Percentiles rank a stretch among this genome's conserved stretches.
Evolutionary conservation across 2,113 vertebrate species (phyloP).

Genomic region (Lanius ludovicianus): DNA sequence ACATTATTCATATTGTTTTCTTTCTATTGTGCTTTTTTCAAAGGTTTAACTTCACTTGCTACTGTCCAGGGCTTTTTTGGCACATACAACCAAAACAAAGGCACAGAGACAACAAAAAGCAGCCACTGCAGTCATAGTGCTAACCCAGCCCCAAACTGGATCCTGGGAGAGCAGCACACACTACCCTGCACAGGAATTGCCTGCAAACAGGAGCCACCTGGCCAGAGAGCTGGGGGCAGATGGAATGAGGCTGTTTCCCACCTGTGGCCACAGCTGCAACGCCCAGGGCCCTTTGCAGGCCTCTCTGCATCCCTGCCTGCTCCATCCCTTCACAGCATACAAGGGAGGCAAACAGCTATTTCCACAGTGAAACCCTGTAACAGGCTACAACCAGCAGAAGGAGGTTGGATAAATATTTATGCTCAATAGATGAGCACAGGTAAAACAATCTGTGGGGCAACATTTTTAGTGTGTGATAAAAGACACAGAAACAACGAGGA

Average conservation of each 20-base stretch:
- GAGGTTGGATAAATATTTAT: neutral
- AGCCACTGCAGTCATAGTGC: too few relatives aligned
- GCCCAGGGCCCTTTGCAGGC: neutral
- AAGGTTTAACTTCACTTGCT: neutral
- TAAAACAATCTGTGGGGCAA: neutral
- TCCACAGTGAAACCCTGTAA: neutral
- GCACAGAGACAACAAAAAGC: neutral
- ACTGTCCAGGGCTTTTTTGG: neutral
- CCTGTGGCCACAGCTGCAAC: neutral
- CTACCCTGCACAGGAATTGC: neutral
- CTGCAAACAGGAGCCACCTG: neutral
- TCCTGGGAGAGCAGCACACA: neutral
- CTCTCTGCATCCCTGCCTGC: neutral
- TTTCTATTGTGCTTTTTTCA: neutral
- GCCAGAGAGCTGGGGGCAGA: neutral
- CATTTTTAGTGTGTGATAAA: neutral
- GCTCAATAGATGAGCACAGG: neutral
- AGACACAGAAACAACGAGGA: neutral
- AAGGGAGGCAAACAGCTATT: neutral
- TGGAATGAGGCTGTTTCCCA: accelerated
- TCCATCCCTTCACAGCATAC: neutral
- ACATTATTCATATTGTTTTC: neutral
- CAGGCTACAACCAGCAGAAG: neutral
- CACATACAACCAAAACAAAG: neutral
- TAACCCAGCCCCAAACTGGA: neutral